Base-by-base conservation (phyloP, 2,888 invertebrate species). In the Bellardia pandia region DNA sequence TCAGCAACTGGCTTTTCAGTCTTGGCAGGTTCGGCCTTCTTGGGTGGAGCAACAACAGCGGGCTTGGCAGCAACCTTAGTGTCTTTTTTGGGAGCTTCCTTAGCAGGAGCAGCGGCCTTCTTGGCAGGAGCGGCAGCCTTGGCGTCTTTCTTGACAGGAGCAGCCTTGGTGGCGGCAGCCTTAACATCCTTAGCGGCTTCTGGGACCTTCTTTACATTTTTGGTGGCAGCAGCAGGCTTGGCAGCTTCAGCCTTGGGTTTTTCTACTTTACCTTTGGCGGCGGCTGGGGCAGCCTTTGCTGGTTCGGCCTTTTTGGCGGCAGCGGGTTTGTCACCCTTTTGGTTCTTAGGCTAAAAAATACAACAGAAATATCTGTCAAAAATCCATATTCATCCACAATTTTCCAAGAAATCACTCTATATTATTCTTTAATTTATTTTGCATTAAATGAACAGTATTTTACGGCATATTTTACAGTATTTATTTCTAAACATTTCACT, bases 91-190 rank as follows among this genome's bases (percentile, higher is more conserved):
- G 86, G 71, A 6, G 90, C 90, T 3, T 90, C 90, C 88, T 91
- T 91, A 30, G 88, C 88, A 7, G 90, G 90, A 37, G 89, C 89
- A 40, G 89, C 88, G 51, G 89, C 86, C 78, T 90, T 89, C 72
- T 90, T 90, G 6, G 88, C 89, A 14, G 90, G 86, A n/a, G 89
- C 88, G 4, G 90, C 89, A 60, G 89, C 88, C 88, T 91, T 88
- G 72, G 89, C 75, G 53, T 88, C 89, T 64, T 86, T 86, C 40
- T 89, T 89, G 11, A 84, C 88, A 7, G 88, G 89, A 33, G 90
- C 90, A 51, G 87, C 51, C 30, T 88, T 85, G 13, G 89, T 88
- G 9, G 94, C 94, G 91, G 94, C 94, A 91, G 95, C 95, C 88
- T 92, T 92, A 11, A 91, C 92, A 42, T 92, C 93, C 86, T 93